These are phyloP conservation scores for Polylopha cassiicola DNA, from an alignment of 2,888 invertebrate genomes.

Conservation along the genomic window DNA sequence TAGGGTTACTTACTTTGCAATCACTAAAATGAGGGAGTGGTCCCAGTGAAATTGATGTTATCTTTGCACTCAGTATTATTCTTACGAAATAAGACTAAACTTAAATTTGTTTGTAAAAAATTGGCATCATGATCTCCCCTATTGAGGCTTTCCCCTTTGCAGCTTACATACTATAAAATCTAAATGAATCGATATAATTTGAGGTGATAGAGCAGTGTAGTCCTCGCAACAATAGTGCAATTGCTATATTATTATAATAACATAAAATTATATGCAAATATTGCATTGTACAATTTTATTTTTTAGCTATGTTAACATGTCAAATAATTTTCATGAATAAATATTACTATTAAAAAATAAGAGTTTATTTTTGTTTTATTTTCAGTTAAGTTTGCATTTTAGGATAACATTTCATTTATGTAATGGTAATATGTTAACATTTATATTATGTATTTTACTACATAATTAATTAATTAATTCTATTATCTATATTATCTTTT, in stretches of 20 bases:
- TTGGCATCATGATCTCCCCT: conserved; percentile 57
- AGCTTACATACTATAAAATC: conserved; percentile 49
- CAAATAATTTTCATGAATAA: conserved; percentile 71
- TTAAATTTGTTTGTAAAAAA: conserved; percentile 51
- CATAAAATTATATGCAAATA: conserved; percentile 70
- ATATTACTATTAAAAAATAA: conserved; percentile 70
- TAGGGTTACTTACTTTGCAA: conserved; percentile 6
- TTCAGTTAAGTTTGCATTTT: conserved; percentile 58
- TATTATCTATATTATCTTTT: conserved; percentile 21
- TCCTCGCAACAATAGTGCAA: conserved; percentile 77
- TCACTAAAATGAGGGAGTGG: conserved; percentile 18
- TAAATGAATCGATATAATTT: conserved; percentile 54
- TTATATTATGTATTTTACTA: conserved; percentile 11
- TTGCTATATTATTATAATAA: conserved; percentile 62
- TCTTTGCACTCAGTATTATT: conserved; percentile 72
- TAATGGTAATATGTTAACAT: conserved; percentile 15
- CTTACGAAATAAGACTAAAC: conserved; percentile 55
- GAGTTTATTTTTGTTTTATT: conserved; percentile 65
- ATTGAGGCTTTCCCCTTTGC: conserved; percentile 56
- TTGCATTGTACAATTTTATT: conserved; percentile 76
- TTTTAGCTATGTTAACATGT: conserved; percentile 70
- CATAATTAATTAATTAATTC: conserved; percentile 21
- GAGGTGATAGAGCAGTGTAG: conserved; percentile 68
- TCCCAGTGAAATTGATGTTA: conserved; percentile 68
- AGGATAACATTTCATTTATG: conserved; percentile 39